A percentile compares a stretch with the other conserved stretches of the same genome.
phyloP scores from a whole-genome alignment of 1,140 invertebrate species.

The Adelges cooleyi region DNA sequence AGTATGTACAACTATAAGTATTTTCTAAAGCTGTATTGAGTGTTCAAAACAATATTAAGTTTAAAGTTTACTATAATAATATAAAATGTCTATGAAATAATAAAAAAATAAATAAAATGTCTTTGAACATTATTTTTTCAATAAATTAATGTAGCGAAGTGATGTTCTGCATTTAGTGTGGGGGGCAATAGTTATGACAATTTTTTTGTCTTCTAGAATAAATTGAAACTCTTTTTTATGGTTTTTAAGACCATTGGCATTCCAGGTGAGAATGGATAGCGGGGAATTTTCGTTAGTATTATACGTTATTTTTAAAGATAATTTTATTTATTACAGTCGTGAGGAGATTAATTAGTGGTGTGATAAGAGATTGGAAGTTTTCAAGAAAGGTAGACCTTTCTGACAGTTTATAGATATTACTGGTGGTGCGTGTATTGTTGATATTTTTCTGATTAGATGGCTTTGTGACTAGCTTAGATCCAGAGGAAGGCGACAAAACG shows the following conservation, averaged over 20 bases:
- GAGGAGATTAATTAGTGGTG: not conserved
- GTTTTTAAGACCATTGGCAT: slow-evolving; percentile 32
- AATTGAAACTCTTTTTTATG: slow-evolving; percentile 30
- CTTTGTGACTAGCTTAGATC: not conserved
- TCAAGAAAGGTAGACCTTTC: not conserved
- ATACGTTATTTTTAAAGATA: not conserved
- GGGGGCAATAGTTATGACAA: slow-evolving; percentile 29
- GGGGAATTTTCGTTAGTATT: not conserved
- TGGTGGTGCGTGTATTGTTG: no score
- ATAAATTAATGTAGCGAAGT: not conserved
- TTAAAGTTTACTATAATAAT: no score
- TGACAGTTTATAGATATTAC: not conserved
- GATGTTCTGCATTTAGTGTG: not conserved
- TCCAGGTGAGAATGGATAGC: slow-evolving; percentile 24
- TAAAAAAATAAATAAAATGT: no score
- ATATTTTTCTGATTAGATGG: no score
- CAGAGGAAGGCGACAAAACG: not conserved
- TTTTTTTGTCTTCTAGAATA: slow-evolving; percentile 30
- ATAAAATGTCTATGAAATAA: no score
- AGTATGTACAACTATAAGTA: no score
- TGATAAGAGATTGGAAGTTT: slow-evolving; percentile 6
- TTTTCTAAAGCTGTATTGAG: no score
- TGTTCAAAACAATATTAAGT: no score
- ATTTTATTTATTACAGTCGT: slow-evolving; percentile 21
- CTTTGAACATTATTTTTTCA: no score